These are phyloP conservation scores for Egretta garzetta DNA, from an alignment of 2,113 vertebrate genomes.

Conservation along the genomic window DNA sequence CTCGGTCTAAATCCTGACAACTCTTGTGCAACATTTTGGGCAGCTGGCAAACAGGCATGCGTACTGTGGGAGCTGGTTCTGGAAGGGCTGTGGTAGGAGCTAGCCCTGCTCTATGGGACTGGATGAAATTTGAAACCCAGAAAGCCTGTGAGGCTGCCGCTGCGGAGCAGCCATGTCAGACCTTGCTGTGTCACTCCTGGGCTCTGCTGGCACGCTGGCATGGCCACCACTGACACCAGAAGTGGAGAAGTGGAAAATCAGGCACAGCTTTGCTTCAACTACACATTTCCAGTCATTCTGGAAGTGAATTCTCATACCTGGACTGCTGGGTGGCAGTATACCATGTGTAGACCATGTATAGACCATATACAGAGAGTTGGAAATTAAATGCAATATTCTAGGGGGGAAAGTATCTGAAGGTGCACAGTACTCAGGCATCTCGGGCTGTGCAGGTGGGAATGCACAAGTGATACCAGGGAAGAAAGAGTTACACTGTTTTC, in stretches of 20 bases:
- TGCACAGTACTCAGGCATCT: not conserved
- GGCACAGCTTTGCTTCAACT: not conserved
- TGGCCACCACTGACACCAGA: not conserved
- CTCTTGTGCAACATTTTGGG: not conserved
- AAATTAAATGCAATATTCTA: not conserved
- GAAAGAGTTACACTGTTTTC: not conserved
- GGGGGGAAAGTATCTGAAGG: not conserved
- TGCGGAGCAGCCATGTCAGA: not conserved
- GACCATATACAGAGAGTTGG: not conserved
- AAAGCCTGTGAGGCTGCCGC: not conserved
- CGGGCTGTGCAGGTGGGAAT: not conserved
- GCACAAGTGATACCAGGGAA: not conserved
- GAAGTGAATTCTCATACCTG: not conserved
- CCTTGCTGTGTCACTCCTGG: not conserved
- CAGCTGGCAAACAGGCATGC: not conserved
- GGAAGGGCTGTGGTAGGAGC: not conserved
- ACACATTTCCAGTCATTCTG: not conserved
- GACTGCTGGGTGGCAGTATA: not conserved
- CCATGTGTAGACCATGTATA: not conserved
- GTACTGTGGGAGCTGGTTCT: not conserved
- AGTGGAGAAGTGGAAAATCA: not conserved
- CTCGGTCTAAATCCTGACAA: not conserved
- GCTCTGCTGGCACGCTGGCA: accelerated
- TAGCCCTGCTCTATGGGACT: not conserved
- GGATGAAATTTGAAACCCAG: not conserved